Evolutionary conservation across 2,797 vertebrate genomes (phyloP).

Genomic region (Etheostoma nigrum): DNA sequence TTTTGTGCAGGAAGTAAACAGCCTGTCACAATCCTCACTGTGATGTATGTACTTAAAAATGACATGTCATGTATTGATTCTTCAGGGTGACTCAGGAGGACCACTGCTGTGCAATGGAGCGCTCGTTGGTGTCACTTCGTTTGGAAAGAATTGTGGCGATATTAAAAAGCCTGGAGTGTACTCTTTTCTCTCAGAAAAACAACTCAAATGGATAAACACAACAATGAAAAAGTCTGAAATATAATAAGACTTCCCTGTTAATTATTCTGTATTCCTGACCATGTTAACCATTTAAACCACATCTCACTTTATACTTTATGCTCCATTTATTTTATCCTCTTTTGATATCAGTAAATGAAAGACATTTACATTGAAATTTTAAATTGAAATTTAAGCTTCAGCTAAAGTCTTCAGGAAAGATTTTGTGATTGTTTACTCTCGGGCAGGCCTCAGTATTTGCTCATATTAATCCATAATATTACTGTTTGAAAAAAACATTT

Average conservation of each 20-base stretch:
- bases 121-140: slow-evolving; percentile 71
- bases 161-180: slow-evolving; percentile 67
- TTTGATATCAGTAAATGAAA: neutral
- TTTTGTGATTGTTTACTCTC: neutral
- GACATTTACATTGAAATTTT: neutral
- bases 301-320: neutral
- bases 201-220: slow-evolving; percentile 64
- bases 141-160: slow-evolving; percentile 2
- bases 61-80: neutral
- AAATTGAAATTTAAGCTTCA: neutral
- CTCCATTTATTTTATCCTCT: neutral
- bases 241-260: neutral
- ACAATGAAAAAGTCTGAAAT: slow-evolving; percentile 36
- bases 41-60: neutral
- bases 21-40: neutral
- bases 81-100: slow-evolving; percentile 82
- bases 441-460: neutral
- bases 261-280: neutral
- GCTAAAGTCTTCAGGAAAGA: neutral
- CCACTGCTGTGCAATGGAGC: slow-evolving; percentile 66
- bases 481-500: neutral
- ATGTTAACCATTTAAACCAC: neutral
- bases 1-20: neutral
- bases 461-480: neutral
- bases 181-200: slow-evolving; percentile 47